Base-by-base conservation (phyloP, 2,113 vertebrate genomes). In the Spermophilus dauricus region DNA sequence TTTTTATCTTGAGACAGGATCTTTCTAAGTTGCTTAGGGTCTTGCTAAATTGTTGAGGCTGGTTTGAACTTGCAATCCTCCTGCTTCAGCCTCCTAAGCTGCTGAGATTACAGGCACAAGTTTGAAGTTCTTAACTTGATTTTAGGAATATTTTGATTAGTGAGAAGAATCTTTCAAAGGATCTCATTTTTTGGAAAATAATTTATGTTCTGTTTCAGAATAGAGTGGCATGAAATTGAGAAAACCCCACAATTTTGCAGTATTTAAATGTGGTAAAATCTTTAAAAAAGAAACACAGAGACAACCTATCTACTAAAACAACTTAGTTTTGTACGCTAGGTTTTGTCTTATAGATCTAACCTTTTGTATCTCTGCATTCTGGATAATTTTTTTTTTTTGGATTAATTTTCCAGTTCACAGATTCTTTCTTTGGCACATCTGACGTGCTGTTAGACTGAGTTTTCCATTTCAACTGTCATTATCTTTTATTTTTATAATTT, bases 101-200 rank as follows among this genome's bases (percentile, higher is more conserved):
- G 18, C 56, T 20, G 56, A 56, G 18, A 58, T 58, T 58, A 58
- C 56, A 58, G 56, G 56, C 56, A 8, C 69, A 73, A 88, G 69
- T 95, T 80, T 89, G 58, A 96, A 86, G 86, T 51, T 87, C 32
- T 86, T 70, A 8, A 67, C 24, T 76, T 95, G 48, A 13, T 86
- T 13, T 83, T 70, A 72, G 37, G 45, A 81, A 61, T 90, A 94
- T 85, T 90, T 95, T 96, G 22, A 85, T 51, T 87, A 69, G 2
- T 48, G 32, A 65, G 56, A 89, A 75, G 34, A 93, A 20, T 75
- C 6, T 78, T 34, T 83, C 83, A 45, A 63, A n/a, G 3, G 32
- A 72, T 81, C 6, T 86, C 4, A 8, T 63, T 65, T 81, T 88
- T 82, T 28, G 51, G 12, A 58, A 91, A 86, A 56, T 76, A 73